Percentiles rank a stretch among this genome's conserved stretches.
Conservation (phyloP, 2,888 invertebrate species). For the Caenorhabditis drosophilae region DNA sequence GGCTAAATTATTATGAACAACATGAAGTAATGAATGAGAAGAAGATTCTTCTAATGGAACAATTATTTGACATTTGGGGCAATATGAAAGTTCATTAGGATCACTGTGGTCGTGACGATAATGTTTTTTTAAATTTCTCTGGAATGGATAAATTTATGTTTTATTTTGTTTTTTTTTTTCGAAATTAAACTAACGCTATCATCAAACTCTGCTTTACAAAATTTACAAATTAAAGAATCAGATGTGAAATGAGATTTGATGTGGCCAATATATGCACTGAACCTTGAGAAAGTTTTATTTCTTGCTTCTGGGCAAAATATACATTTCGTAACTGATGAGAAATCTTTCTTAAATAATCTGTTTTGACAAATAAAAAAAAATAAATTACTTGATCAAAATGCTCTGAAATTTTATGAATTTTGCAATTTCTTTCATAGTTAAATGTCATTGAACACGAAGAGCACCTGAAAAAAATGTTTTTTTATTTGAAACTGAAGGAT, state of each 20-base stretch:
- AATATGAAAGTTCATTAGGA: constrained; percentile 33
- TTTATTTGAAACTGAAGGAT: neutral
- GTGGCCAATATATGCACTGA: constrained; percentile 33
- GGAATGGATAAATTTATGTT: constrained; percentile 5
- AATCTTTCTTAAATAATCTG: too few species aligned
- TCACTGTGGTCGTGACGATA: constrained; percentile 26
- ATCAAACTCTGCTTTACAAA: constrained; percentile 36
- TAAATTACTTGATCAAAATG: constrained; percentile 11
- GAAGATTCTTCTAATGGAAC: constrained; percentile 24
- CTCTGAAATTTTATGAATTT: constrained; percentile 16
- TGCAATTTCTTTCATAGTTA: constrained; percentile 29
- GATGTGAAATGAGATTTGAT: constrained; percentile 30
- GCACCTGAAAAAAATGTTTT: constrained; percentile 2
- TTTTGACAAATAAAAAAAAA: neutral
- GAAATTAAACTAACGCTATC: constrained; percentile 16
- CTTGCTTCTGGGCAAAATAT: constrained; percentile 19
- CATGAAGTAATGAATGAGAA: constrained; percentile 23
- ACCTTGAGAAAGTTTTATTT: constrained; percentile 25
- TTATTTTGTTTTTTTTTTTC: neutral
- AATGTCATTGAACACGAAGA: neutral
- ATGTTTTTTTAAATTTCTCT: constrained; percentile 34
- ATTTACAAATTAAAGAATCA: constrained; percentile 32
- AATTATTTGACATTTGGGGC: constrained; percentile 36
- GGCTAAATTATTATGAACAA: constrained; percentile 9
- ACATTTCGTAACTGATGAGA: constrained; percentile 24